Base-by-base conservation (phyloP, 2,888 invertebrate genomes). In the Zootermopsis nevadensis region DNA sequence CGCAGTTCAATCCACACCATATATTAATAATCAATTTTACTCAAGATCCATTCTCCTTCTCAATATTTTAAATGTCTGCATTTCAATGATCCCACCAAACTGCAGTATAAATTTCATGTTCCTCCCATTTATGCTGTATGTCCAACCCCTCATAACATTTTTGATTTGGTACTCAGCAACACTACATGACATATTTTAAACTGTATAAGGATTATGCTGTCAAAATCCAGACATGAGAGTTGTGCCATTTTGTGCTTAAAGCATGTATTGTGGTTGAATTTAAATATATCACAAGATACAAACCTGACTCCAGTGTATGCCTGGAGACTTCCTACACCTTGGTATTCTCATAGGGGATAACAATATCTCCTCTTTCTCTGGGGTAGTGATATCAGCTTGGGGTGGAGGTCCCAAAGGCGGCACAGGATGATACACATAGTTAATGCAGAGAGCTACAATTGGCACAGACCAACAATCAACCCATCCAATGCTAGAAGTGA, bases 381-480 rank as follows among this genome's bases (percentile, higher is more conserved):
- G 98, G 2, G 98, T 98, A 1, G 98, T 97, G 38, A 97, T 96
- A 87, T 97, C 96, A 0, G 97, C 97, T 90, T 97, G 97, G 0
- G 97, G 96, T 86, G 95, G 94, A 0, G 96, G 97, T 0, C 97
- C 96, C 69, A 97, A 89, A 0, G 97, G 95, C 4, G 98, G 97
- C 88, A 96, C 94, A 0, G 98, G 98, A 89, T 99, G 98, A 89
- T 98, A 99, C 31, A 94, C 93, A 89, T 98, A 99, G 85, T 94
- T 93, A 81, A 99, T 96, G 86, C 96, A 97, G 31, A 99, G 91
- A 0, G 98, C 97, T 8, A 98, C 96, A 85, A 98, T 98, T 0
- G 98, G 98, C 10, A 98, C 97, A 77, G 96, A 96, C 98, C 98
- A 98, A 88, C 98, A 98, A 88, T 98, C 98, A 0, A 98, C 93